Base-by-base conservation (phyloP, 1,140 invertebrate genomes). In the Heliconius hermathena region DNA sequence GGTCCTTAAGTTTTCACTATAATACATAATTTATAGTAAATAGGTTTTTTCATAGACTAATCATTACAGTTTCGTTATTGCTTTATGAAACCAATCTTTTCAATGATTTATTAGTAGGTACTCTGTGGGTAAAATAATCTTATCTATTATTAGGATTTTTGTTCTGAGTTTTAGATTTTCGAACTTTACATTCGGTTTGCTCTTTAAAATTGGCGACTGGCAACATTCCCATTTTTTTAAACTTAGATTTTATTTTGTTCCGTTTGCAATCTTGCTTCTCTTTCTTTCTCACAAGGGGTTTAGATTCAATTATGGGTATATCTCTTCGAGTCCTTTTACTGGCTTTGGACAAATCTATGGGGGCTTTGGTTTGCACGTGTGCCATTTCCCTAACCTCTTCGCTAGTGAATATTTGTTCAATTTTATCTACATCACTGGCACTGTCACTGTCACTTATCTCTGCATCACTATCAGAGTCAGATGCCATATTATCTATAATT, bases 161-260 rank as follows among this genome's bases (percentile, higher is more conserved):
- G 3, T 26, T 66, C 11, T 8, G 11, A 11, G 3, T 29, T 29
- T 66, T 57, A 9, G 54, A 57, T 57, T 57, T 57, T 18, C 54
- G 22, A 22, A 16, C 26, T 16, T 26, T 66, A 66, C 2, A 13
- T 29, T 66, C 60, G 9, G 60, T 66, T 60, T 71, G 20, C 46
- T 87, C 75, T 13, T 83, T 60, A 49, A 90, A 87, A 76, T 87
- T 88, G 29, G 88, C 88, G 18, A 88, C 72, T 9, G 82, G 76
- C 41, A 87, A 71, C 79, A 89, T 83, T 26, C 89, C 89, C 82
- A 90, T 75, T 9, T 81, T 83, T 71, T 85, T 89, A 8, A 91
- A 86, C 49, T 82, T 88, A 11, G 87, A 87, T 66, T 87, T 85
- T 22, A 90, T n/a, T 9, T 82, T 72, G 0, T 74, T 77, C 6